These are phyloP conservation scores for Metaphire vulgaris DNA, from an alignment of 1,140 invertebrate species.

Conservation along the genomic window DNA sequence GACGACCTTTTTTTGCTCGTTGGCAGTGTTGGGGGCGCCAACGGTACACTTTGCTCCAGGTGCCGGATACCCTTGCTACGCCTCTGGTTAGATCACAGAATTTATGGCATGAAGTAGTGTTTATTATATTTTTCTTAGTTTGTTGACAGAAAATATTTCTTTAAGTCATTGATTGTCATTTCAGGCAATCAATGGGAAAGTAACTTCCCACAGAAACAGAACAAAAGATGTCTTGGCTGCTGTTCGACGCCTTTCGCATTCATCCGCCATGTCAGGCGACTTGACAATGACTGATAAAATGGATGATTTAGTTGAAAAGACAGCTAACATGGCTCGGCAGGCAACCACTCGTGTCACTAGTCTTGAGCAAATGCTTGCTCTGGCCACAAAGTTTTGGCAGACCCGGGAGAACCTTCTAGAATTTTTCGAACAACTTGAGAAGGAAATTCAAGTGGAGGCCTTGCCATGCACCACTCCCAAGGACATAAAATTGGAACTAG, in stretches of 20 bases:
- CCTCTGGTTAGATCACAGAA: too few species aligned
- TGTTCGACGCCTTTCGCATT: constrained; percentile 85
- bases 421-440: constrained; percentile 18
- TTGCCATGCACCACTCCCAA: constrained; percentile 81
- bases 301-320: constrained; percentile 80
- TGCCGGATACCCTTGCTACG: too few species aligned
- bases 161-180: constrained; percentile 4
- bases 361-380: constrained; percentile 78
- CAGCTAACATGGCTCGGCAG: constrained; percentile 78
- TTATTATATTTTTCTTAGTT: too few species aligned
- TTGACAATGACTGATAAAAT: constrained; percentile 78
- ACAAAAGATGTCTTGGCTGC: constrained; percentile 82
- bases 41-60: too few species aligned
- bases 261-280: constrained; percentile 82
- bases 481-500: constrained; percentile 86
- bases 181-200: constrained; percentile 81
- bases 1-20: too few species aligned
- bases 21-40: too few species aligned
- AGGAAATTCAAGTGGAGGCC: not conserved
- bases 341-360: constrained; percentile 76
- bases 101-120: too few species aligned
- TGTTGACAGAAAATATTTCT: too few species aligned
- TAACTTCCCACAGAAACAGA: constrained; percentile 81
- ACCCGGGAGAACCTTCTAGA: not conserved
- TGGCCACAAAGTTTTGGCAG: constrained; percentile 11